These are phyloP conservation scores for Riparia riparia DNA, from an alignment of 2,113 vertebrate species.

Conservation along the genomic window DNA sequence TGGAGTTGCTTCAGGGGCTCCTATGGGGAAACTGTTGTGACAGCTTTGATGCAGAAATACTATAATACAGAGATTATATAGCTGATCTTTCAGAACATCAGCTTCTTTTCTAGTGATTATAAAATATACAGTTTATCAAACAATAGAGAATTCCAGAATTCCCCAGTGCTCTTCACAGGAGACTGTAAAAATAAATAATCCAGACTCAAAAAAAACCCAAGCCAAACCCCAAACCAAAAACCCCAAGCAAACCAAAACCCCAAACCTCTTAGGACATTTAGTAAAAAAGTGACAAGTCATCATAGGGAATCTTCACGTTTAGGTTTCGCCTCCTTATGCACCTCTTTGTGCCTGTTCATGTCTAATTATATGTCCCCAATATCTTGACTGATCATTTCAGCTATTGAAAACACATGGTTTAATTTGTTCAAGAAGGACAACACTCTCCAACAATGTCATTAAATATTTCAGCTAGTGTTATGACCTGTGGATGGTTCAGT, in stretches of 20 bases:
- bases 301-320: background rate
- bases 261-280: background rate
- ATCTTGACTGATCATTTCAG: background rate
- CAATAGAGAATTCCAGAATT: background rate
- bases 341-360: background rate
- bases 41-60: background rate
- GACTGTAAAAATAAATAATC: background rate
- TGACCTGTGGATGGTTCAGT: background rate
- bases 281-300: background rate
- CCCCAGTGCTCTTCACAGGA: background rate
- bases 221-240: background rate
- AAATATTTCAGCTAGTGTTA: background rate
- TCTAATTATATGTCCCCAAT: background rate
- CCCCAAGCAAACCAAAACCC: background rate
- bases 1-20: background rate
- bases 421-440: background rate
- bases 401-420: background rate
- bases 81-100: background rate
- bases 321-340: background rate
- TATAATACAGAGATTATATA: constrained; percentile 10
- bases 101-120: background rate
- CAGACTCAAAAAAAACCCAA: background rate
- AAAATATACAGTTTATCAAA: background rate
- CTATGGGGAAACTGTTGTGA: background rate
- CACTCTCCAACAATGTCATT: background rate